Percentiles rank a stretch among this genome's conserved stretches.
Evolutionary conservation across 2,797 vertebrate species (phyloP).

Genomic region (Phataginus tetradactyla): DNA sequence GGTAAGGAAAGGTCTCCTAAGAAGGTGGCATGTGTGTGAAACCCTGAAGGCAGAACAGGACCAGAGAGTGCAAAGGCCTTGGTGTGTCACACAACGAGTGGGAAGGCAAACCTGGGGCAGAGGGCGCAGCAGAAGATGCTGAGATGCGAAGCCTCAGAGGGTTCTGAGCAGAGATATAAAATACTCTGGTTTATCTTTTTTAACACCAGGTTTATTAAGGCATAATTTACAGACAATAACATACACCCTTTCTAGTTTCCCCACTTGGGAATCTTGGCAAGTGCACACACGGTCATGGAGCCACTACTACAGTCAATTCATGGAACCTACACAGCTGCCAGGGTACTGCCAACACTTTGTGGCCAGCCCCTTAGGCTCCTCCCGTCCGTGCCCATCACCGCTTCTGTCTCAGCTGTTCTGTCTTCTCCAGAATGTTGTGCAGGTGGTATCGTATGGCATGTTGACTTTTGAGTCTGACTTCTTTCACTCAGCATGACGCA

Average conservation of each 20-base stretch:
- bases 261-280: neutral
- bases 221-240: rapidly evolving
- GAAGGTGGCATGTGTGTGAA: neutral
- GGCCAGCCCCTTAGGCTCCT: neutral
- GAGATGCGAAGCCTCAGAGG: neutral
- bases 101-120: neutral
- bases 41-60: neutral
- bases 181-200: too few relatives aligned
- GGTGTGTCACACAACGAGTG: too few relatives aligned
- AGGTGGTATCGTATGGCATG: rapidly evolving
- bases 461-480: neutral
- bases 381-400: too few relatives aligned
- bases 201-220: rapidly evolving
- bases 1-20: neutral
- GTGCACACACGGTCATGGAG: rapidly evolving
- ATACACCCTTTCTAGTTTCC: rapidly evolving
- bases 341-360: too few relatives aligned
- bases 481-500: rapidly evolving
- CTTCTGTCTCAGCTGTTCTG: neutral
- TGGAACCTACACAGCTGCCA: rapidly evolving
- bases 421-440: neutral
- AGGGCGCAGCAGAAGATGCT: rapidly evolving
- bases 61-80: neutral
- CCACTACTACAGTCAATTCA: neutral
- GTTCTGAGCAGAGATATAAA: neutral